These are phyloP conservation scores for Sarcophaga rosellei DNA, from an alignment of 2,888 invertebrate genomes.

Conservation along the genomic window DNA sequence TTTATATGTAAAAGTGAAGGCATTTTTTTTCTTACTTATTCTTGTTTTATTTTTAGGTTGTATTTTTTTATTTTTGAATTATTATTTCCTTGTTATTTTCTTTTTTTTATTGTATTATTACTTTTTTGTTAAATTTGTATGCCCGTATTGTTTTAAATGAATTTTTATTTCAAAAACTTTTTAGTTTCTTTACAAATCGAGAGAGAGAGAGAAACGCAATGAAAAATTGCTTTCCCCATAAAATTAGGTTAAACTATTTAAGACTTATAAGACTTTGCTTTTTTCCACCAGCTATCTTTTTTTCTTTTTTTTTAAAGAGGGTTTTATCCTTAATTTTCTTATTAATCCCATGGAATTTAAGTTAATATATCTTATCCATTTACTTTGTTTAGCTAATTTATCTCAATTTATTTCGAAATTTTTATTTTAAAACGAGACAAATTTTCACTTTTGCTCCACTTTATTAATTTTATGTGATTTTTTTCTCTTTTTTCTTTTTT, in stretches of 20 bases:
- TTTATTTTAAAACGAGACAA: slow-evolving; percentile 38
- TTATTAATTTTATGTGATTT: slow-evolving; percentile 64
- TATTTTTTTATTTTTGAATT: neutral
- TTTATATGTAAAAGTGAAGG: slow-evolving; percentile 50
- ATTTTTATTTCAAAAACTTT: neutral
- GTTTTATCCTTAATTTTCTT: slow-evolving; percentile 42
- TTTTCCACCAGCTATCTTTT: neutral
- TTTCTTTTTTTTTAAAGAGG: neutral
- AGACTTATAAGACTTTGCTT: slow-evolving; percentile 19
- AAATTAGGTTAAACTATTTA: slow-evolving; percentile 61
- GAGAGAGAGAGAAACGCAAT: slow-evolving; percentile 9
- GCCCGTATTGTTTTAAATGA: neutral
- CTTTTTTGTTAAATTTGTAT: slow-evolving; percentile 24
- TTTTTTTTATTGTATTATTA: slow-evolving; percentile 22
- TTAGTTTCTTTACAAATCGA: neutral
- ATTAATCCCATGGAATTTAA: neutral
- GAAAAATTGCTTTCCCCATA: slow-evolving; percentile 41
- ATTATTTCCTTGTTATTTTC: neutral
- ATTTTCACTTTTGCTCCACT: slow-evolving; percentile 72
- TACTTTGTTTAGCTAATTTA: slow-evolving; percentile 20
- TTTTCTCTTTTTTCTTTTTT: slow-evolving; percentile 27
- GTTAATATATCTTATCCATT: slow-evolving; percentile 4
- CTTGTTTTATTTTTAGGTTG: slow-evolving; percentile 15
- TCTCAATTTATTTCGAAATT: slow-evolving; percentile 9
- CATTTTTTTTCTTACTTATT: slow-evolving; percentile 38